phyloP scores from a whole-genome alignment of 2,113 vertebrate species.

The Salvelinus fontinalis region DNA sequence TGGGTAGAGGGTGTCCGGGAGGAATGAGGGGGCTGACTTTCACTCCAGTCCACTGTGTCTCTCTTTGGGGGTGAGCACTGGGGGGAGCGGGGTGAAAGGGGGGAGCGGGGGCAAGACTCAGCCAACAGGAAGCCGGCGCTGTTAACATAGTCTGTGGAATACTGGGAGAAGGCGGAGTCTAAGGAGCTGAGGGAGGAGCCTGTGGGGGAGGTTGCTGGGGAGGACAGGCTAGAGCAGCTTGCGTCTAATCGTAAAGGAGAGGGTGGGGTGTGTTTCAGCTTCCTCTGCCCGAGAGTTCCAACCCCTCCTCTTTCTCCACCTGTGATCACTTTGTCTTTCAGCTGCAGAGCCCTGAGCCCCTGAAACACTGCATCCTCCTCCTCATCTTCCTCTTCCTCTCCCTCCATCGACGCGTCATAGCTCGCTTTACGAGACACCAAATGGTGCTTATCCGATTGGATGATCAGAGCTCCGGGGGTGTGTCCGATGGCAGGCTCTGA shows the following conservation, averaged over 20 bases:
- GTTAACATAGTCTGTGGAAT: constrained; percentile 26
- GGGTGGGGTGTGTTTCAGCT: constrained; percentile 68
- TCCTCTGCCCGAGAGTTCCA: constrained; percentile 66
- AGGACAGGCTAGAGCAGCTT: constrained; percentile 85
- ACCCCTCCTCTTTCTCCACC: constrained; percentile 72
- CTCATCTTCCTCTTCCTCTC: constrained; percentile 70
- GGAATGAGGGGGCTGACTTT: background rate
- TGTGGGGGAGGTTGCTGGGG: constrained; percentile 77
- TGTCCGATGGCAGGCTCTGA: constrained; percentile 81
- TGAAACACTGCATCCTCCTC: constrained; percentile 71
- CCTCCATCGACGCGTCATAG: constrained; percentile 76
- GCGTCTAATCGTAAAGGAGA: constrained; percentile 74
- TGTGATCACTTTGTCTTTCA: constrained; percentile 75
- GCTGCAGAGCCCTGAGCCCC: constrained; percentile 70
- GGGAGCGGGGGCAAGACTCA: constrained; percentile 54
- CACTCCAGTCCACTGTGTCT: constrained; percentile 41
- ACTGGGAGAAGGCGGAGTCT: constrained; percentile 72
- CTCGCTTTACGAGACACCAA: constrained; percentile 75
- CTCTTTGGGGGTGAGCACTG: constrained; percentile 46
- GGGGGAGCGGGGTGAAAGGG: constrained; percentile 67
- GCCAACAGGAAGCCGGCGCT: background rate
- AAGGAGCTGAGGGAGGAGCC: constrained; percentile 82
- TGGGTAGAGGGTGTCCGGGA: constrained; percentile 51
- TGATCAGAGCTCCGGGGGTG: constrained; percentile 39
- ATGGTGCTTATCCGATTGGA: constrained; percentile 37